These are phyloP conservation scores for Bradypus variegatus DNA, from an alignment of 2,797 vertebrate species.

Conservation along the genomic window DNA sequence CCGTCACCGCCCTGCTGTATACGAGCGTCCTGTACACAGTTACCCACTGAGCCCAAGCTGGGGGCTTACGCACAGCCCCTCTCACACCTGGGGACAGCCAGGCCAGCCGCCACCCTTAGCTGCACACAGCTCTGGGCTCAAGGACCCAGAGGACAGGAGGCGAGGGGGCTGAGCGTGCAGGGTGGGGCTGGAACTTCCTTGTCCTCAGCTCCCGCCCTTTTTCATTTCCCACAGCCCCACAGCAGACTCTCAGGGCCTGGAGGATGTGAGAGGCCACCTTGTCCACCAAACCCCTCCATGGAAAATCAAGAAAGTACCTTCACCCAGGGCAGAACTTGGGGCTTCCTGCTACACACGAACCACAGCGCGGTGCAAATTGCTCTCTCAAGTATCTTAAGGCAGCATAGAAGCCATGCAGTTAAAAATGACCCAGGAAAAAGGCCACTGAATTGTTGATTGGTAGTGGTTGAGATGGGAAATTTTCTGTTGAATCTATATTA, in stretches of 20 bases:
- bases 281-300: background rate
- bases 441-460: too few species aligned
- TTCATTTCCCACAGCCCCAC: background rate
- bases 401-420: background rate
- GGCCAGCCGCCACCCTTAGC: background rate
- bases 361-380: background rate
- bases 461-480: too few species aligned
- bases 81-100: background rate
- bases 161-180: background rate
- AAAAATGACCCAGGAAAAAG: constrained; percentile 5
- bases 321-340: background rate
- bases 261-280: background rate
- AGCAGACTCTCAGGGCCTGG: background rate
- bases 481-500: too few species aligned
- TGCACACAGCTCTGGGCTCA: background rate
- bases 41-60: too few species aligned
- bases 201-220: background rate
- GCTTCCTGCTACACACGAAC: background rate
- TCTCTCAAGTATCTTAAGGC: background rate
- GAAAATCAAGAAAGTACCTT: background rate
- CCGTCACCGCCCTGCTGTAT: background rate
- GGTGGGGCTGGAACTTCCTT: background rate
- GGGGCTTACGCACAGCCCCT: background rate
- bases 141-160: background rate
- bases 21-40: background rate